Evolutionary conservation across 92 coral and sea anemone species (phyloP).

Genomic region (Pocillopora meandrina): DNA sequence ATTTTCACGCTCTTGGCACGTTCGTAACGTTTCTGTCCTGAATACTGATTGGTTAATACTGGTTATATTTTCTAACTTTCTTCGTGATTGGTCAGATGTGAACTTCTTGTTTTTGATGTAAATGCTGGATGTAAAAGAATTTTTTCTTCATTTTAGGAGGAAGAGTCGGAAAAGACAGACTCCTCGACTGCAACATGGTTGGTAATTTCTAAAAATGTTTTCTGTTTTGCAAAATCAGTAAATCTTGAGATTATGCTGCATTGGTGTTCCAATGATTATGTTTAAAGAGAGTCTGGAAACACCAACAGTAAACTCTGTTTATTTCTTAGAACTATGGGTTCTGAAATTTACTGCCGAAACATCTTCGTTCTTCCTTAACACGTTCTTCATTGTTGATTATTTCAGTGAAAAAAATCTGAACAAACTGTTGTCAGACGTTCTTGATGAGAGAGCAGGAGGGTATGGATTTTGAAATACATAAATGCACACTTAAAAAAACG

Average conservation of each 20-base stretch:
- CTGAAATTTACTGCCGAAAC: not conserved
- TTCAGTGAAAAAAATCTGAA: slow-evolving; percentile 47
- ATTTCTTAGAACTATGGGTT: no score
- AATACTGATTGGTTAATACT: no score
- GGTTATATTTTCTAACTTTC: no score
- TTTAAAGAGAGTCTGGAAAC: no score
- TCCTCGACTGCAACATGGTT: slow-evolving; percentile 53
- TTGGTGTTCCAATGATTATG: not conserved
- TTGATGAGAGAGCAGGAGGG: slow-evolving; percentile 82
- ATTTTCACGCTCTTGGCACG: no score
- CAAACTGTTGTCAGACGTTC: slow-evolving; percentile 65
- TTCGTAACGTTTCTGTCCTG: no score
- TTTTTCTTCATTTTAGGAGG: slow-evolving; percentile 19
- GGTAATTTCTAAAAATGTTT: no score
- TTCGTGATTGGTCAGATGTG: not conserved
- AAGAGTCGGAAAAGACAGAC: slow-evolving; percentile 55
- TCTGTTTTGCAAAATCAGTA: not conserved
- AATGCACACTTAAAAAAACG: not conserved
- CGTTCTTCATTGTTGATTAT: not conserved
- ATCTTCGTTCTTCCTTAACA: not conserved
- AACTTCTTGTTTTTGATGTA: not conserved
- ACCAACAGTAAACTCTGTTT: no score
- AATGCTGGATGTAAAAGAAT: not conserved
- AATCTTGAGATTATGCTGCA: not conserved
- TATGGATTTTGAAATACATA: slow-evolving; percentile 21